Evolutionary conservation across 2,113 vertebrate genomes (phyloP).

Genomic region (Chaetops frenatus): DNA sequence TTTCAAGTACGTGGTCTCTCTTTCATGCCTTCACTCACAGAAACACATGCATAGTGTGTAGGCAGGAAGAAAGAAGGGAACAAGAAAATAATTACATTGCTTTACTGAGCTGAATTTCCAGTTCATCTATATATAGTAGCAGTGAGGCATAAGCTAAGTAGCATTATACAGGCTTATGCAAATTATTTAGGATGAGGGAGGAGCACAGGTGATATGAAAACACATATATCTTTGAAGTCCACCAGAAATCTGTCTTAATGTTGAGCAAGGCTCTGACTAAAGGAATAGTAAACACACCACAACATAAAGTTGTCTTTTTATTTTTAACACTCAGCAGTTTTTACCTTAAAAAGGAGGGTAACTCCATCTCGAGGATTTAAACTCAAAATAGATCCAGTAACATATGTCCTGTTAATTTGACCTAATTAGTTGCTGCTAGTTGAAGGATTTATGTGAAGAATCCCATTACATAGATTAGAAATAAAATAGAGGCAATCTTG

Average conservation of each 20-base stretch:
- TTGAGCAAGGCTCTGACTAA: not conserved
- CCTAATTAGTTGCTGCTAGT: conserved; percentile 47
- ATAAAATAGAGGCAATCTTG: not conserved
- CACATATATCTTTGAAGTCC: not conserved
- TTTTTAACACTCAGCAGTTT: not conserved
- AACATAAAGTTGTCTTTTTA: not conserved
- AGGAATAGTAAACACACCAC: not conserved
- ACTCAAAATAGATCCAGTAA: conserved; percentile 33
- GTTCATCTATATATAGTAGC: conserved; percentile 58
- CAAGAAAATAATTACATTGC: conserved; percentile 30
- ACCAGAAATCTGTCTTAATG: not conserved
- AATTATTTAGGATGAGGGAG: conserved; percentile 28
- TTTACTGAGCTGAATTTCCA: conserved; percentile 44
- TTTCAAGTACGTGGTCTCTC: not conserved
- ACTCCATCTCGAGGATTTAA: conserved; percentile 4
- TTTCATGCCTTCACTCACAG: not conserved
- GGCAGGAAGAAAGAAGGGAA: not conserved
- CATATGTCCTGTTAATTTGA: conserved; percentile 57
- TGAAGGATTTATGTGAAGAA: conserved; percentile 32
- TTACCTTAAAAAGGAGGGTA: not conserved
- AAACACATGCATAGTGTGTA: not conserved
- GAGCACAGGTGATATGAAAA: not conserved
- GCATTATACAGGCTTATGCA: conserved; percentile 60
- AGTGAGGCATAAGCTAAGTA: conserved; percentile 37
- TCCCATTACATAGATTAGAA: conserved; percentile 38